Conservation (phyloP, 2,888 invertebrate genomes). For the Patella pellucida region DNA sequence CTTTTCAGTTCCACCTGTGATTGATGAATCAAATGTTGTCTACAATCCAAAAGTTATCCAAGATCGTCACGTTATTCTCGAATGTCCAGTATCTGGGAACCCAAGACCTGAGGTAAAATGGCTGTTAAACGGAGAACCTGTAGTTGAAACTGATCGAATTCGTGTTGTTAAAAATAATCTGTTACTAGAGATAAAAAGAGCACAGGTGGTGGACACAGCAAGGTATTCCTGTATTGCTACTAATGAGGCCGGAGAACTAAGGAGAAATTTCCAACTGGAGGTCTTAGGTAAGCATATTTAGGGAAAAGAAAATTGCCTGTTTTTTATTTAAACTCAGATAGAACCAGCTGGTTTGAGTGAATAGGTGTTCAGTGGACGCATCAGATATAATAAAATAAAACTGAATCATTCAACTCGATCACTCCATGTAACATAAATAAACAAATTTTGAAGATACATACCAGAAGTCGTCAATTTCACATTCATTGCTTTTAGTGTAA, state of each 20-base stretch:
- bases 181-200: constrained; percentile 56
- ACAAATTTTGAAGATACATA: too few relatives aligned
- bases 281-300: constrained; percentile 57
- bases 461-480: too few relatives aligned
- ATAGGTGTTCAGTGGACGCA: too few relatives aligned
- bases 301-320: too few relatives aligned
- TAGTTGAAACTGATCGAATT: constrained; percentile 31
- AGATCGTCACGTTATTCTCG: constrained; percentile 68
- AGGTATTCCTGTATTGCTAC: constrained; percentile 72
- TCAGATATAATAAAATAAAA: too few relatives aligned
- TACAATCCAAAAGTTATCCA: constrained; percentile 65
- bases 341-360: too few relatives aligned
- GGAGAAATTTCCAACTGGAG: constrained; percentile 64
- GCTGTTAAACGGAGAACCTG: constrained; percentile 55
- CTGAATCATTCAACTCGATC: too few relatives aligned
- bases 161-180: constrained; percentile 42
- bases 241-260: constrained; percentile 73
- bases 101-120: constrained; percentile 70
- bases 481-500: too few relatives aligned
- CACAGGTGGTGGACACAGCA: constrained; percentile 67
- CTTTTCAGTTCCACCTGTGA: constrained; percentile 60
- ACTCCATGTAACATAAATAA: too few relatives aligned
- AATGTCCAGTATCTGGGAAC: constrained; percentile 72
- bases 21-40: constrained; percentile 66
- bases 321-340: too few relatives aligned